Conservation (phyloP, 2,113 vertebrate species). For the Neogale vison region DNA sequence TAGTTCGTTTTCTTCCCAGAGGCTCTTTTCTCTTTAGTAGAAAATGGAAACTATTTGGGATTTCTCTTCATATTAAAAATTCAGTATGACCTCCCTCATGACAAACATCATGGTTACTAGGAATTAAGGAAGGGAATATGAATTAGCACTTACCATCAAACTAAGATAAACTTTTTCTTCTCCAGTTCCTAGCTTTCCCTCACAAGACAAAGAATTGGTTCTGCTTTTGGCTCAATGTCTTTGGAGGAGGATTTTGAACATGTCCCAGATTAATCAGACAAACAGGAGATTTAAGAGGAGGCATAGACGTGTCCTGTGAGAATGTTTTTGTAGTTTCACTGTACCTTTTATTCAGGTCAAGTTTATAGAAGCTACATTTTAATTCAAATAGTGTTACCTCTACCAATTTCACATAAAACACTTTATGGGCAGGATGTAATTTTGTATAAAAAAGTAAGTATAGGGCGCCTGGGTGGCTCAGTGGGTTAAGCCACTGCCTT, state of each 20-base stretch:
- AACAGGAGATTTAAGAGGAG: neutral
- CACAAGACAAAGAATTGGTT: neutral
- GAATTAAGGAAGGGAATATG: neutral
- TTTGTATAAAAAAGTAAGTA: neutral
- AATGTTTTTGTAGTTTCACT: neutral
- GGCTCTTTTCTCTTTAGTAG: neutral
- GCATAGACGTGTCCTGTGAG: neutral
- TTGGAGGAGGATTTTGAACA: conserved; percentile 23
- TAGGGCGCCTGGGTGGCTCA: neutral
- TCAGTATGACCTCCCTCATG: neutral
- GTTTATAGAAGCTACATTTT: neutral
- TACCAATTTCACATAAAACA: neutral
- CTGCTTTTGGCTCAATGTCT: neutral
- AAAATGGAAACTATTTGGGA: neutral
- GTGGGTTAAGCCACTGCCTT: too few species aligned
- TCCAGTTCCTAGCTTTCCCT: neutral
- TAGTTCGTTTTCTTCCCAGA: neutral
- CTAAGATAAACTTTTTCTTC: neutral
- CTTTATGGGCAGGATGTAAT: neutral
- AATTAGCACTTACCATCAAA: conserved; percentile 46
- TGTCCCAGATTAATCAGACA: conserved; percentile 4
- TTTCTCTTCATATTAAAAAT: conserved; percentile 17
- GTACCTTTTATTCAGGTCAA: conserved; percentile 11
- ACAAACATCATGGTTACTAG: neutral
- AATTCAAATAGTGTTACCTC: neutral